Conservation (phyloP, 35 echinoderm and acorn worm genomes). For the Strongylocentrotus purpuratus region DNA sequence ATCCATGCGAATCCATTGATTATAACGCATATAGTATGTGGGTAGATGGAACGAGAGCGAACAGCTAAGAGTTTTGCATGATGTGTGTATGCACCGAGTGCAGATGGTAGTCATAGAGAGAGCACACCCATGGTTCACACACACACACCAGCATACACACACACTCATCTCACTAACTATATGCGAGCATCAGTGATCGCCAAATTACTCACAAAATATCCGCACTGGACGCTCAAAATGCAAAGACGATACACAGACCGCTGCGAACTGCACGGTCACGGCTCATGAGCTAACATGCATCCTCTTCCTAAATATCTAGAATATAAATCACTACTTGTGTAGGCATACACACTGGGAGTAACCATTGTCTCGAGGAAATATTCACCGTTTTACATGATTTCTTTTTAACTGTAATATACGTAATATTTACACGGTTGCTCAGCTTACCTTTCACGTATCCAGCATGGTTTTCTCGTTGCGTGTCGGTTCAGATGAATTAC, state of each 20-base stretch:
- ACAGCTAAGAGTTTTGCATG: not conserved
- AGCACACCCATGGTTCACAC: not conserved
- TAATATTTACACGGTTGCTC: not conserved
- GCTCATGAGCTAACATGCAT: not conserved
- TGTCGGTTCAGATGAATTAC: constrained; percentile 2
- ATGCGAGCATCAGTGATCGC: constrained; percentile 15
- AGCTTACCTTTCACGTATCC: not conserved
- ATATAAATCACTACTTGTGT: not conserved
- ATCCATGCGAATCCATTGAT: constrained; percentile 47
- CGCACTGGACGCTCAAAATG: constrained; percentile 7
- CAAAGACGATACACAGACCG: not conserved
- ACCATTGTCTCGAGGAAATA: not conserved
- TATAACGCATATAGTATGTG: constrained; percentile 18
- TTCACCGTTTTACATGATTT: not conserved
- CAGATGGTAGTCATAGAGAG: not conserved
- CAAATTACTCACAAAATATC: constrained; percentile 19
- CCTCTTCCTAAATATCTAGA: not conserved
- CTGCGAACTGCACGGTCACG: not conserved
- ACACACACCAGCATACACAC: not conserved
- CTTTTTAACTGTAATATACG: not conserved
- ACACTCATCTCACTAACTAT: constrained; percentile 24
- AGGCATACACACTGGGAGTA: not conserved
- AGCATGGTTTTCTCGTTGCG: constrained; percentile 8
- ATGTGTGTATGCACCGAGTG: not conserved
- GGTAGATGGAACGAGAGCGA: not conserved